These are phyloP conservation scores for Malacoctenus gilli DNA, from an alignment of 2,797 vertebrate genomes.

Conservation along the genomic window DNA sequence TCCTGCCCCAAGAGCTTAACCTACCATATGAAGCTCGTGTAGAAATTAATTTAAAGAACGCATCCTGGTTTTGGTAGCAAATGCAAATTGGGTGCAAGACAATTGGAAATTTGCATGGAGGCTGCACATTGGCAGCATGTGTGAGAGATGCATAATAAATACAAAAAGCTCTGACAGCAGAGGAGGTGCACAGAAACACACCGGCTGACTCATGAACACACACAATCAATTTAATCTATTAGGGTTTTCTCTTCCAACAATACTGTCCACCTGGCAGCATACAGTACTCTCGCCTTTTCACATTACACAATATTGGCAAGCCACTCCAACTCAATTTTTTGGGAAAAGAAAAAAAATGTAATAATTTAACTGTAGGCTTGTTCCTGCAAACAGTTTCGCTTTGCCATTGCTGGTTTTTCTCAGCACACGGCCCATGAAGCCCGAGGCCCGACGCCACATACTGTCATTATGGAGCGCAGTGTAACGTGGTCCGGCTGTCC, in stretches of 20 bases:
- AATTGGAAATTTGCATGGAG: constrained; percentile 2
- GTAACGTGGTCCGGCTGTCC: too few species aligned
- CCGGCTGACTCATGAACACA: neutral
- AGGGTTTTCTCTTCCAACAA: neutral
- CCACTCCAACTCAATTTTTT: too few species aligned
- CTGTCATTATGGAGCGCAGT: too few species aligned
- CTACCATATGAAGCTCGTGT: constrained; percentile 14
- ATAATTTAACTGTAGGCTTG: too few species aligned
- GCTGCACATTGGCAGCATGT: neutral
- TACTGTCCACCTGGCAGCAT: neutral
- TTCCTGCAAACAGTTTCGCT: too few species aligned
- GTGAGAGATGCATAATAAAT: neutral
- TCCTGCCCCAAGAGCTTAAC: constrained; percentile 8
- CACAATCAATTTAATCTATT: too few species aligned
- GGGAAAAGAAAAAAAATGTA: too few species aligned
- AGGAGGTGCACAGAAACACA: neutral
- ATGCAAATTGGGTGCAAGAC: constrained; percentile 12
- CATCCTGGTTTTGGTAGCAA: neutral
- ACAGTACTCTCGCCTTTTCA: neutral
- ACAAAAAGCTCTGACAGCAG: constrained; percentile 1
- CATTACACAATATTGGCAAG: too few species aligned
- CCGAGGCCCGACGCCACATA: too few species aligned
- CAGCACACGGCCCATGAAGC: too few species aligned
- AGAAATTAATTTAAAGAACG: constrained; percentile 23
- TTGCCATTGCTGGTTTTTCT: too few species aligned